Percentiles rank a stretch among this genome's conserved stretches.
Conservation (phyloP, 2,888 invertebrate species). For the Drosophila dives region DNA sequence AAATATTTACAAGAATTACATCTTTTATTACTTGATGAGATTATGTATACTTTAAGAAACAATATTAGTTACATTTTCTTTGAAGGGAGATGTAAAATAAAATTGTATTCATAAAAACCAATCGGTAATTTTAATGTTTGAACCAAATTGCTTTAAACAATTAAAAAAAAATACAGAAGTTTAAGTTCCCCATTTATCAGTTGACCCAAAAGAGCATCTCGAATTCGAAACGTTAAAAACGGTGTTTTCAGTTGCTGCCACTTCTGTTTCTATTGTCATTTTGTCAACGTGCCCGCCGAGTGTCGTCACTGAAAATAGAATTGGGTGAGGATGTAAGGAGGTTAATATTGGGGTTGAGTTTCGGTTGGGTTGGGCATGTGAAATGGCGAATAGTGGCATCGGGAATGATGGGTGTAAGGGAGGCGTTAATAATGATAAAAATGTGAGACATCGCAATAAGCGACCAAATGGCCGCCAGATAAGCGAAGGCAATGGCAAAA, state of each 20-base stretch:
- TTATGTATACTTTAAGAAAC: not conserved
- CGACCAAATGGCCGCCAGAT: slow-evolving; percentile 66
- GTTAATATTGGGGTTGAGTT: slow-evolving; percentile 3
- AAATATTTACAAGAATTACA: not conserved
- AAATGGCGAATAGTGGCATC: slow-evolving; percentile 22
- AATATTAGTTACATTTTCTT: not conserved
- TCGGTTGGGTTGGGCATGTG: not conserved
- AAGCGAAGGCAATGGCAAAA: slow-evolving; percentile 43
- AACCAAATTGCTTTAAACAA: not conserved
- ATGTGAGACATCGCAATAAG: slow-evolving; percentile 79
- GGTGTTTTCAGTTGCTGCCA: slow-evolving; percentile 16
- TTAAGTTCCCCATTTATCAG: not conserved
- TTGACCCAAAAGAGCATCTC: slow-evolving; percentile 14
- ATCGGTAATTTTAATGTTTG: not conserved
- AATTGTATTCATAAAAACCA: not conserved
- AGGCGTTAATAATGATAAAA: slow-evolving; percentile 72
- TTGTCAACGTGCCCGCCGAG: slow-evolving; percentile 76
- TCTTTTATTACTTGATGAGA: not conserved
- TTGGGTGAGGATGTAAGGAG: slow-evolving; percentile 6
- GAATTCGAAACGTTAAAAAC: slow-evolving; percentile 2
- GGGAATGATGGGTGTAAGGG: slow-evolving; percentile 15
- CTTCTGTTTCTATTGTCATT: slow-evolving; percentile 67
- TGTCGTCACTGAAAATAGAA: slow-evolving; percentile 60
- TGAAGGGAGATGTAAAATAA: not conserved
- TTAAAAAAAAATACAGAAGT: not conserved